Percentiles rank a stretch among this genome's conserved stretches.
Conservation (phyloP, 1,140 invertebrate genomes). For the Eriosoma lanigerum region DNA sequence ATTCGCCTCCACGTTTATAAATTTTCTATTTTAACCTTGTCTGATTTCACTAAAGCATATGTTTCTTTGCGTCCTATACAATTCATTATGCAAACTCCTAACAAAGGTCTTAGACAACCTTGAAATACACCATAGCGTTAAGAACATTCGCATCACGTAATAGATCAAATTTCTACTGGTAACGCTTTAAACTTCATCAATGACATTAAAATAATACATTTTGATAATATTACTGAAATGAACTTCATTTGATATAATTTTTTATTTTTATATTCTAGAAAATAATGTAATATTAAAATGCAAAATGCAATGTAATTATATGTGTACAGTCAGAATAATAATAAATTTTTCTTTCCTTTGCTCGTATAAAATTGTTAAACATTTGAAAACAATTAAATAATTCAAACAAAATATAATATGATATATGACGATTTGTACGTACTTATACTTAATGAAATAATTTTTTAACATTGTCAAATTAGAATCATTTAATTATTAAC, state of each 20-base stretch:
- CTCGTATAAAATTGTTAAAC: too few species aligned
- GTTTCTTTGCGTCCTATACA: background rate
- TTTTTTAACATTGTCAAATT: too few species aligned
- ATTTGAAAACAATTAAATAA: too few species aligned
- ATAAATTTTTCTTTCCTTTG: background rate
- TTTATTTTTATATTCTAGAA: background rate
- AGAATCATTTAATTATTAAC: too few species aligned
- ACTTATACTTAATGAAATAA: too few species aligned
- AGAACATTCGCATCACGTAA: constrained; percentile 29
- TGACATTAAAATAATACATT: background rate
- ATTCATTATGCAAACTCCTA: constrained; percentile 7
- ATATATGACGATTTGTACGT: too few species aligned
- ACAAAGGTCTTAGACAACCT: constrained; percentile 6
- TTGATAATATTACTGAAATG: background rate
- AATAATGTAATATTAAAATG: background rate
- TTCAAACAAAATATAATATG: too few species aligned
- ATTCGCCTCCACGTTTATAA: background rate
- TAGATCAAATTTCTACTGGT: background rate
- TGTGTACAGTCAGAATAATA: background rate
- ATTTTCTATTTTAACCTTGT: background rate
- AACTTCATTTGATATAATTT: background rate
- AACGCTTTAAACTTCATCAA: background rate
- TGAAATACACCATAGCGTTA: constrained; percentile 2
- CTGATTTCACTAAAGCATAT: background rate
- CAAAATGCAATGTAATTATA: too few species aligned